Evolutionary conservation across 2,888 invertebrate genomes (phyloP), one percentile per base, ranked within the genome.

Genomic region (Nebria salina): DNA sequence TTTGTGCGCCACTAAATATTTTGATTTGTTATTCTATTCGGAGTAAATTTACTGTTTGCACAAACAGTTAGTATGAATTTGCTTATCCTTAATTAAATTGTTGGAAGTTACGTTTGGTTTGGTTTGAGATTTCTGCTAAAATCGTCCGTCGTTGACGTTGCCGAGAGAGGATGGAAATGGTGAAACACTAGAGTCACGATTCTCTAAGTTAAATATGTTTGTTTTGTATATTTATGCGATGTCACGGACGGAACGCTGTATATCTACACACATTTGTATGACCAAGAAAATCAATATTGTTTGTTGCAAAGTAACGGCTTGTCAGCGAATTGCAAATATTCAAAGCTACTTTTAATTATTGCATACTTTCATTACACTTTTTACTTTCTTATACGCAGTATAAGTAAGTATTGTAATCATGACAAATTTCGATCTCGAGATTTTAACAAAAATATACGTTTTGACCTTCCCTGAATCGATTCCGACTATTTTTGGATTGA

Each of bases 1-100:
- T 79, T 78, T 80, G 34, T 80, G 80, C 25, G 54, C 75, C 75
- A 43, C 20, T 54, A 75, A 81, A 81, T 81, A 81, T 81, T 81
- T 81, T 76, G 75, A 81, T 68, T 81, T 81, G 80, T 64, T 80
- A 80, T 75, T 80, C 80, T 81, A 72, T 75, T 81, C 54, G 64
- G 11, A 65, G 72, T 26, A 43, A 73, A 75, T 75, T 81, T 81
- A 76, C 41, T 81, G 72, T 81, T 81, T 81, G 79, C 75, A 66
- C 70, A 25, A 34, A 13, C 34, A 70, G 25, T 34, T 74, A 72
- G 66, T 74, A 42, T 26, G 74, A 79, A 79, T 79, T 80, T 75
- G 75, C 75, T 76, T 80, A 75, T 64, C 54, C 70, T 70, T 75
- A 75, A 81, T 81, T 76, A 70, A 76, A 81, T 81, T 81, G 41